Conservation (phyloP, 2,888 invertebrate genomes). For the Strigamia maritima region DNA sequence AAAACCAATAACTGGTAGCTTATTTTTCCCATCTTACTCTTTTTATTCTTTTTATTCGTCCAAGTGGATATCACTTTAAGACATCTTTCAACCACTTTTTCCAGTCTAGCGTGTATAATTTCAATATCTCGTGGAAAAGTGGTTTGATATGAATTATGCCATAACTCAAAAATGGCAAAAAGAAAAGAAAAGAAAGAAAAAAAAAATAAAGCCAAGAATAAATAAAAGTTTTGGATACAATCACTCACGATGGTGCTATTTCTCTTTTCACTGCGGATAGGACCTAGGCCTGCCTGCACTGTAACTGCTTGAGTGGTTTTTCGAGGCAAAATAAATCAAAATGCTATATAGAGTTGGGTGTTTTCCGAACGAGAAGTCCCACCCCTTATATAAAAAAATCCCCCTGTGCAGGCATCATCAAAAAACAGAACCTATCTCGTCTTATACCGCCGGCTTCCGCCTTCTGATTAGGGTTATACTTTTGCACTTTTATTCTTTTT, state of each 20-base stretch:
- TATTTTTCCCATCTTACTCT: background rate
- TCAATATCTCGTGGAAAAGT: slow-evolving; percentile 27
- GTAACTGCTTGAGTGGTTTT: slow-evolving; percentile 24
- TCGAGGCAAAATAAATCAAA: slow-evolving; percentile 29
- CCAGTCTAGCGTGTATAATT: slow-evolving; percentile 27
- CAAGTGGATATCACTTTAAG: slow-evolving; percentile 27
- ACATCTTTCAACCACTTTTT: slow-evolving; percentile 17
- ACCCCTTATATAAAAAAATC: slow-evolving; percentile 23
- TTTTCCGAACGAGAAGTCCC: slow-evolving; percentile 27
- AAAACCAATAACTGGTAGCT: slow-evolving; percentile 16
- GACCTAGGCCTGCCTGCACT: background rate
- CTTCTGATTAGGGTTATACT: slow-evolving; percentile 17
- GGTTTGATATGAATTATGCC: slow-evolving; percentile 29
- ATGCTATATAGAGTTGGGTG: slow-evolving; percentile 18
- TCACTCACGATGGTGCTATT: slow-evolving; percentile 29
- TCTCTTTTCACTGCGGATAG: slow-evolving; percentile 29
- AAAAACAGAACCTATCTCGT: slow-evolving; percentile 24
- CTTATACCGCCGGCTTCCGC: slow-evolving; percentile 7
- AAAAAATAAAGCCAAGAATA: slow-evolving; percentile 3
- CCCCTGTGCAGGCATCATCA: slow-evolving; percentile 26
- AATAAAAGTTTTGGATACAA: slow-evolving; percentile 27
- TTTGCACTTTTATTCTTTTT: slow-evolving; percentile 13
- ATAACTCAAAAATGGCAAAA: slow-evolving; percentile 20
- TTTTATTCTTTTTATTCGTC: background rate
- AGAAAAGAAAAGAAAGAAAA: background rate